Evolutionary conservation across 2,113 vertebrate genomes (phyloP), one percentile per base, ranked within the genome.

Genomic region (Podarcis raffonei): DNA sequence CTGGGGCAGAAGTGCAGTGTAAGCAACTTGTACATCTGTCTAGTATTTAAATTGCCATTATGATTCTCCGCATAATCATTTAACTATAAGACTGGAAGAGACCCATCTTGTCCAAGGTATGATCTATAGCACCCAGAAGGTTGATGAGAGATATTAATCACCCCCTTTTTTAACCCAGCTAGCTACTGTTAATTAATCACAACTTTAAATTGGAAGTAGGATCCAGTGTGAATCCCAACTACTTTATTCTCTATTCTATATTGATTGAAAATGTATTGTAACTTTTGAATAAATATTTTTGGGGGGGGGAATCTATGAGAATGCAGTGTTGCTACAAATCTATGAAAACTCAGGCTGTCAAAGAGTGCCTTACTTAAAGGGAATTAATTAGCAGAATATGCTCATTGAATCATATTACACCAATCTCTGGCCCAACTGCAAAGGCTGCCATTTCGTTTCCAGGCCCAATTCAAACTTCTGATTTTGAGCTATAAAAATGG

Each of bases 61-160:
- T 48, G 62, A 66, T 77, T 83, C 81, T 20, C 81, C 32, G 23
- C 22, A 68, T 88, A 88, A 83, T 88, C 72, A 88, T 83, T 77
- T 68, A 75, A 53, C 59, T 35, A 13, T 76, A 77, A 16, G 23
- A 32, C 37, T 83, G 72, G 39, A 77, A 83, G 72, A 88, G 81
- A 77, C 39, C 30, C 81, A 68, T 35, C 71, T 83, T 88, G n/a
- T 77, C 81, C 57, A 68, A 53, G 37, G 30, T 27, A 77, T 83
- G 87, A 88, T 83, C 81, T 83, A 88, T 68, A 83, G 39, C 62
- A 77, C 59, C 81, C 71, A 13, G 72, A 81, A 83, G n/a, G 62
- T 18, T 22, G 59, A 83, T 68, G 72, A 32, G 48, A 35, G 59
- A 88, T 27, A 77, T 76, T 76, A 88, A 83, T 88, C 59, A 68